A percentile compares a stretch with the other conserved stretches of the same genome.
These are phyloP conservation scores for Loris lydekkerianus DNA, from an alignment of 2,797 vertebrate species.

Conservation along the genomic window DNA sequence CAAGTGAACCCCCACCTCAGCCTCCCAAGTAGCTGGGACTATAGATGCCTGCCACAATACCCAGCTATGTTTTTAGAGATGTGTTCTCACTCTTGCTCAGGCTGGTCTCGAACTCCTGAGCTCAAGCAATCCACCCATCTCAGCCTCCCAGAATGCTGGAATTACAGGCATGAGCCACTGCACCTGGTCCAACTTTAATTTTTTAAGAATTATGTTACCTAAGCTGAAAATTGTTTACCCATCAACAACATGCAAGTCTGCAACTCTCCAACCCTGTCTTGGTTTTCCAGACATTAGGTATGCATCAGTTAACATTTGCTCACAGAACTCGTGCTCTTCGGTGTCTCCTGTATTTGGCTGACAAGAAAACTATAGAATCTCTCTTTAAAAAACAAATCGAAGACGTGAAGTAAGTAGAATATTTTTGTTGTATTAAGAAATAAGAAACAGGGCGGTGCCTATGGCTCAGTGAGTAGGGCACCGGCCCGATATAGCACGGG, in stretches of 20 bases:
- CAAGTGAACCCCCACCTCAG: no score
- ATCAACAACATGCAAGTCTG: rapidly evolving
- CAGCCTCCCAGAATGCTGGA: no score
- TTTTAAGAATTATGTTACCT: not conserved
- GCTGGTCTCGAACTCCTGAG: no score
- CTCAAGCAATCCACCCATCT: no score
- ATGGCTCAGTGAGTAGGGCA: no score
- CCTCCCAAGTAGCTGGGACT: no score
- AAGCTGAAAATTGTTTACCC: not conserved
- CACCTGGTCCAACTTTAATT: no score
- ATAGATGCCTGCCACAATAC: no score
- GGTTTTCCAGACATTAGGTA: slow-evolving; percentile 90
- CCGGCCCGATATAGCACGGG: rapidly evolving
- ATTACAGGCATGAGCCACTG: no score
- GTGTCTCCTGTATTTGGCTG: slow-evolving; percentile 93
- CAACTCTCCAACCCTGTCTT: not conserved
- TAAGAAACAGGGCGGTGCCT: no score
- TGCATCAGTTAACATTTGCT: slow-evolving; percentile 93
- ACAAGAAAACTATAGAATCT: slow-evolving; percentile 91
- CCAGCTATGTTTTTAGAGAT: no score
- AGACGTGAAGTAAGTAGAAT: slow-evolving; percentile 92
- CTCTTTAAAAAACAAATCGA: slow-evolving; percentile 92
- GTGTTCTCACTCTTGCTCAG: no score
- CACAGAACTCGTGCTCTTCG: slow-evolving; percentile 94
- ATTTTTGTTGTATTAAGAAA: not conserved